These are phyloP conservation scores for Cyanoramphus novaezelandiae DNA, from an alignment of 2,113 vertebrate species.

Conservation along the genomic window DNA sequence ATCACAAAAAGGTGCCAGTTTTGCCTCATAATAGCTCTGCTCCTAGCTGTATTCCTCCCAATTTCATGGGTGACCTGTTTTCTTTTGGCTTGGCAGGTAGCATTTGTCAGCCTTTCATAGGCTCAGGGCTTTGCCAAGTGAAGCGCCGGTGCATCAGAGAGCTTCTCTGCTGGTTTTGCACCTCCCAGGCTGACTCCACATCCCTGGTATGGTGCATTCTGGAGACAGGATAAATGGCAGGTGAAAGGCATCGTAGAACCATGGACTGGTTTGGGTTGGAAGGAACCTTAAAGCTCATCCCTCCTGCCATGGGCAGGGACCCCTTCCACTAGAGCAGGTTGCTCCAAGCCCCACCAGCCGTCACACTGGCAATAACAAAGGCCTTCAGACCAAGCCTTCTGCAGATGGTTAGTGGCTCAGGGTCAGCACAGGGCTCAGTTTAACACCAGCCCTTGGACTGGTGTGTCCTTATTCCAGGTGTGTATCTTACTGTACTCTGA, in stretches of 20 bases:
- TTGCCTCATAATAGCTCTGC: not conserved
- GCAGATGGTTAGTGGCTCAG: not conserved
- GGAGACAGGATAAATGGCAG: not conserved
- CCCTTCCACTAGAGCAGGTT: not conserved
- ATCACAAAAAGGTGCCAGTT: not conserved
- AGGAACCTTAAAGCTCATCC: not conserved
- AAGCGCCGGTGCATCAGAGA: not conserved
- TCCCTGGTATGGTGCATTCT: fast-evolving
- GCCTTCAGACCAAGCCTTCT: not conserved
- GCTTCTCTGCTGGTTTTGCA: not conserved
- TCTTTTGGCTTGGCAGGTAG: not conserved
- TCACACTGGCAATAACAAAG: not conserved
- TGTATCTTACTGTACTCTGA: not conserved
- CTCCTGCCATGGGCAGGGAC: not conserved
- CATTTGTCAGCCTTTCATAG: not conserved
- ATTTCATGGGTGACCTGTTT: not conserved
- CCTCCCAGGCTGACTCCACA: not conserved
- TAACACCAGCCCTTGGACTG: not conserved
- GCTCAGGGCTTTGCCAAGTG: not conserved
- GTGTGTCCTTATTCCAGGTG: not conserved
- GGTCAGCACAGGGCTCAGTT: not conserved
- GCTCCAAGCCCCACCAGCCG: not conserved
- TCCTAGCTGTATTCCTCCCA: not conserved
- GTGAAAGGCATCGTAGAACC: not conserved
- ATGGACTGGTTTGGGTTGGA: not conserved